Conservation (phyloP, 2,797 vertebrate genomes). For the Crocodylus rhombifer region DNA sequence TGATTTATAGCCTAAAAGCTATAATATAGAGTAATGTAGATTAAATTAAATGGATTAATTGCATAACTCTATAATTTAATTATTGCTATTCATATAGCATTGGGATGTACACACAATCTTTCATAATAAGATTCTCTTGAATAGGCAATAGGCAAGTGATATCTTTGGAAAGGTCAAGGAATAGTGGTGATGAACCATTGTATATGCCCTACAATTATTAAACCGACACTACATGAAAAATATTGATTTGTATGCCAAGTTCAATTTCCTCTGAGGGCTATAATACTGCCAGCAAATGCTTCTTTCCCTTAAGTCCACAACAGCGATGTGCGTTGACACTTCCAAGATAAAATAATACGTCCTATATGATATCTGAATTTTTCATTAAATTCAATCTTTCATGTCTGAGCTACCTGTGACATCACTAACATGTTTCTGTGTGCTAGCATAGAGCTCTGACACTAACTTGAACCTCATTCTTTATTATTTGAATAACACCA, state of each 20-base stretch:
- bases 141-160: background rate
- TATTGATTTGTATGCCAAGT: background rate
- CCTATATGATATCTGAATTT: background rate
- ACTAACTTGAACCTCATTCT: no score
- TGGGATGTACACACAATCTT: background rate
- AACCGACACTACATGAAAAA: background rate
- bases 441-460: background rate
- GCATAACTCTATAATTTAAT: no score
- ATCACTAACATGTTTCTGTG: background rate
- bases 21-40: background rate
- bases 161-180: background rate
- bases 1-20: background rate
- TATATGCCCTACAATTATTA: background rate
- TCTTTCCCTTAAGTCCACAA: background rate
- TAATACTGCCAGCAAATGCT: background rate
- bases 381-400: background rate
- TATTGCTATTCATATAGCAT: background rate
- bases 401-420: background rate
- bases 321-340: background rate
- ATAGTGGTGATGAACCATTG: background rate
- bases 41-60: no score
- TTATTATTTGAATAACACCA: no score
- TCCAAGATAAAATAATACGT: background rate
- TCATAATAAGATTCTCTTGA: background rate
- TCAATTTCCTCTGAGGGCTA: background rate